Evolutionary conservation across 2,113 vertebrate genomes (phyloP), one percentile per base, ranked within the genome.

Genomic region (Lampris megalopsis): DNA sequence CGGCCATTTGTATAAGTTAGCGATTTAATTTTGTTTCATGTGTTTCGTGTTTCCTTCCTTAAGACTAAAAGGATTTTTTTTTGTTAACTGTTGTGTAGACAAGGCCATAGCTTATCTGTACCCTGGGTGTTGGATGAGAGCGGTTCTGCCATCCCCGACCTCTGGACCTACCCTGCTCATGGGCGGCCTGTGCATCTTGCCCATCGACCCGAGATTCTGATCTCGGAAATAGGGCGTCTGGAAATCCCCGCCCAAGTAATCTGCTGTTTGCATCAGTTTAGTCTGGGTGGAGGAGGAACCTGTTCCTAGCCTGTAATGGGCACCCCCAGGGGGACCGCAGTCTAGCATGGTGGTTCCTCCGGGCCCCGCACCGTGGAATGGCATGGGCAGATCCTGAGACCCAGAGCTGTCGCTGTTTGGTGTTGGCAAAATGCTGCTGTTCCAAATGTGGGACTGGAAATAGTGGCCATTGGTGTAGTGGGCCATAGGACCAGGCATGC

Each of bases 361-460:
- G 0, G 95, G 88, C 48, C 95, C 92, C 43, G 94, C 95, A 59
- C 95, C 94, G 0, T 98, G 97, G 95, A 98, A 98, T 69, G 97
- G 94, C 95, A 96, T 94, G 80, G 96, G 81, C 83, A 98, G 92
- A 94, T 99, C 97, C 95, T 99, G 98, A 91, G 97, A 99, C 85
- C 97, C 97, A 6, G 97, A 99, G 95, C 97, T 99, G 96, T 99
- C 97, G 90, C 98, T 99, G 94, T 98, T 98, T 89, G 98, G 98
- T 0, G 98, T 99, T 90, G 98, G 97, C 85, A 99, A 95, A 81
- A 99, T 97, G 95, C 97, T 97, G 94, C 95, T 91, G 84, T 89
- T 97, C 98, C 98, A 99, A 84, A 97, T 78, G 84, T 93, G 92
- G 50, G 97, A 95, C 73, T 98, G 98, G 92, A 98, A 99, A 90